Evolutionary conservation across 53 echinoderm and acorn worm genomes (phyloP), one percentile per base, ranked within the genome.

Genomic region (Temnopleurus reevesii): DNA sequence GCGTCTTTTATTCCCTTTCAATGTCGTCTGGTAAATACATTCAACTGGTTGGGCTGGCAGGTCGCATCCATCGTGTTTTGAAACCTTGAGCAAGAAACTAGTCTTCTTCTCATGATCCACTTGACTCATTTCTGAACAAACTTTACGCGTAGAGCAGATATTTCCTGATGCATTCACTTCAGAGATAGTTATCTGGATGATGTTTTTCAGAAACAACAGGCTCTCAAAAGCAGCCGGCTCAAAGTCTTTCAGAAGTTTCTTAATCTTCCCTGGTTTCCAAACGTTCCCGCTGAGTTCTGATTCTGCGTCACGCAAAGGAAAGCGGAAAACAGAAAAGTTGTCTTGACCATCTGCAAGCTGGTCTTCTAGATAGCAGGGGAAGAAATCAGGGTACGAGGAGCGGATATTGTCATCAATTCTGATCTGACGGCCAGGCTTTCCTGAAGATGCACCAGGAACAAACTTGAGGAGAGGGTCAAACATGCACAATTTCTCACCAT

Each of bases 391-490:
- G 30, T 84, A 95, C 10, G 7, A 65, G 21, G 77, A 55, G n/a
- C 82, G 59, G 8, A 92, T 33, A 53, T 31, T 88, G 19, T 53
- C 47, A 33, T 77, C 55, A 19, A 81, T 30, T 25, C 84, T 59
- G 45, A 86, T 93, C 46, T 81, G 66, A 56, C 60, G 89, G 0
- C 98, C 98, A 26, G 98, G 95, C 23, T 56, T 81, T 18, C 23
- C 60, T 45, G 55, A 54, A 46, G 12, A 64, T 35, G 94, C 90
- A 41, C 90, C 92, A 2, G 91, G 90, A 15, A 93, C 91, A 82
- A 91, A 94, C 38, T 90, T 91, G 34, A 94, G 29, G 19, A 92
- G 91, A 30, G 98, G 98, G 66, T 98, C 98, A 81, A 98, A 94
- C 56, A 95, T 56, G 59, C 98, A 95, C 21, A 95, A 77, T 18